A percentile compares a stretch with the other conserved stretches of the same genome.
These are phyloP conservation scores for Tetanocera ferruginea DNA, from an alignment of 2,888 invertebrate species.

Conservation along the genomic window DNA sequence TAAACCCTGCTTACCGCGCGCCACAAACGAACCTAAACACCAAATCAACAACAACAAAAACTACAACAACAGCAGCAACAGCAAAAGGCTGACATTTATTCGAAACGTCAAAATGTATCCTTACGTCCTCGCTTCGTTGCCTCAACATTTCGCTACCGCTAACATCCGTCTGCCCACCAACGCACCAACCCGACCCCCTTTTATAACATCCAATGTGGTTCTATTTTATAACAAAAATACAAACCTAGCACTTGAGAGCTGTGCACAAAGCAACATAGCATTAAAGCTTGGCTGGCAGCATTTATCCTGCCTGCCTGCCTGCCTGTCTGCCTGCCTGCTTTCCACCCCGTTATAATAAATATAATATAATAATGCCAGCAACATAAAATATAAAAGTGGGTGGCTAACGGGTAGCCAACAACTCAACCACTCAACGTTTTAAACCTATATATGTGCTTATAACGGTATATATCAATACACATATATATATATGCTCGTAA, in stretches of 20 bases:
- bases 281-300: background rate
- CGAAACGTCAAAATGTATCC: slow-evolving; percentile 40
- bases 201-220: slow-evolving; percentile 32
- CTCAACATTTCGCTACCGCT: background rate
- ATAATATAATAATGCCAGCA: slow-evolving; percentile 63
- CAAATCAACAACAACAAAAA: slow-evolving; percentile 10
- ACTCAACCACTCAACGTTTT: slow-evolving; percentile 30
- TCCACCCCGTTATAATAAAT: slow-evolving; percentile 56
- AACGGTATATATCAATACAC: background rate
- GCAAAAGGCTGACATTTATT: slow-evolving; percentile 33
- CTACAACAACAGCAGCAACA: background rate
- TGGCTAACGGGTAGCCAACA: slow-evolving; percentile 42
- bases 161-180: background rate
- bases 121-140: slow-evolving; percentile 11
- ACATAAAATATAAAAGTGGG: slow-evolving; percentile 47
- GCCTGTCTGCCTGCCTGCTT: background rate
- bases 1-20: slow-evolving; percentile 12
- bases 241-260: slow-evolving; percentile 16
- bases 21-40: slow-evolving; percentile 12
- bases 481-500: background rate
- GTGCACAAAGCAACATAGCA: background rate
- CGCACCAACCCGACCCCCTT: background rate
- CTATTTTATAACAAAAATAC: slow-evolving; percentile 42
- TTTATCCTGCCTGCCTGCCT: background rate
- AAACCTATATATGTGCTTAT: slow-evolving; percentile 7